Evolutionary conservation across 2,797 vertebrate genomes (phyloP).

Genomic region (Loriculus beryllinus): DNA sequence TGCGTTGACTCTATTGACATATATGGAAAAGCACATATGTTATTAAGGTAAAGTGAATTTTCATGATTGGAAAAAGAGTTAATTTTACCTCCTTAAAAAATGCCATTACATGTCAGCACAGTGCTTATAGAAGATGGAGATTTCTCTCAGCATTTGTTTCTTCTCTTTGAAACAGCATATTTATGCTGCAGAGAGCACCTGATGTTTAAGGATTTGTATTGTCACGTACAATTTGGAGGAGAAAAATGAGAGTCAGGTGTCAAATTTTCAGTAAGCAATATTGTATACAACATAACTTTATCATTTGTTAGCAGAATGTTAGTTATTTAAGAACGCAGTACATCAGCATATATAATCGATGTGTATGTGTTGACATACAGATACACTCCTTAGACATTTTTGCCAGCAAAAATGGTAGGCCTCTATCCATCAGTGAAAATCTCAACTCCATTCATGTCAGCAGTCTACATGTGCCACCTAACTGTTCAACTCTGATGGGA

Average conservation of each 20-base stretch:
- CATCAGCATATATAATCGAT: background rate
- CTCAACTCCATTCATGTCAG: background rate
- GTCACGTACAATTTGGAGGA: constrained; percentile 47
- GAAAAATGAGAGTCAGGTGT: constrained; percentile 44
- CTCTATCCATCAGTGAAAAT: background rate
- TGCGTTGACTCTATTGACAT: background rate
- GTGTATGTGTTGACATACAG: background rate
- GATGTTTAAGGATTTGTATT: background rate
- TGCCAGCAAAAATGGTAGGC: background rate
- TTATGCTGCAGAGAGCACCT: background rate
- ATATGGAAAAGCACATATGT: background rate
- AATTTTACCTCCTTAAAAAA: background rate
- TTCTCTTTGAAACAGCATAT: background rate
- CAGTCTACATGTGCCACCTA: background rate
- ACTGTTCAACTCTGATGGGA: background rate
- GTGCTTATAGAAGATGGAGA: background rate
- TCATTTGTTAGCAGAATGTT: constrained; percentile 60
- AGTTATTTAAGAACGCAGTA: background rate
- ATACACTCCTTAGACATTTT: constrained; percentile 3
- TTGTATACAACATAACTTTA: constrained; percentile 26
- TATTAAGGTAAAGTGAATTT: background rate
- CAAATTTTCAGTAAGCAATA: constrained; percentile 16
- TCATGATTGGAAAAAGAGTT: background rate
- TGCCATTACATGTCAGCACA: background rate
- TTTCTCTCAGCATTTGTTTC: background rate